Conservation (phyloP, 2,888 invertebrate genomes). For the Tromatobia lineatoria region DNA sequence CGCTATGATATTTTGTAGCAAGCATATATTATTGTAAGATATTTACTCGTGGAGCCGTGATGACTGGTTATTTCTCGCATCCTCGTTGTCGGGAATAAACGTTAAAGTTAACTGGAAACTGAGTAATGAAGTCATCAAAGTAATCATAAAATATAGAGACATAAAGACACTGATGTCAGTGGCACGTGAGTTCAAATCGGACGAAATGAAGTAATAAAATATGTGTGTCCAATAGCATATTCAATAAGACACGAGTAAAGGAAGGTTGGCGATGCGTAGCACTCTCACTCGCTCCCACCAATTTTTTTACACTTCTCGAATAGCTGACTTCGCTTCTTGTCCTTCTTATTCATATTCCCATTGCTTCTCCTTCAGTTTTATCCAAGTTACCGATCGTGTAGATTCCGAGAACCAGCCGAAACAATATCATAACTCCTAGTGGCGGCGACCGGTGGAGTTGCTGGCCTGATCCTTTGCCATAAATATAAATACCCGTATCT, state of each 20-base stretch:
- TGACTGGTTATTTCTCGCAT: slow-evolving; percentile 39
- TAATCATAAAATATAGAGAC: slow-evolving; percentile 70
- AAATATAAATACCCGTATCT: slow-evolving; percentile 81
- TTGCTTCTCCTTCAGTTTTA: slow-evolving; percentile 78
- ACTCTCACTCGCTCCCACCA: slow-evolving; percentile 60
- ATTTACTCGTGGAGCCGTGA: slow-evolving; percentile 3
- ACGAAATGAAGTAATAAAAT: slow-evolving; percentile 83
- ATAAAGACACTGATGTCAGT: slow-evolving; percentile 22
- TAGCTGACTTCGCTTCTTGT: slow-evolving; percentile 67
- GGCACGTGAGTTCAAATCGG: slow-evolving; percentile 70
- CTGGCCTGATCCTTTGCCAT: slow-evolving; percentile 79
- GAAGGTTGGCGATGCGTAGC: slow-evolving; percentile 62
- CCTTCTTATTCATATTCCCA: slow-evolving; percentile 63
- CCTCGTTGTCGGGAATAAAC: slow-evolving; percentile 48
- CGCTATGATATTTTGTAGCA: no score
- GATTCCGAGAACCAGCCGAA: slow-evolving; percentile 84
- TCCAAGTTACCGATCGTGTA: slow-evolving; percentile 85
- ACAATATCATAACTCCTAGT: slow-evolving; percentile 85
- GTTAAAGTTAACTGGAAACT: slow-evolving; percentile 63
- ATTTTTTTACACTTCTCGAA: slow-evolving; percentile 63
- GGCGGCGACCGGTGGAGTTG: slow-evolving; percentile 48
- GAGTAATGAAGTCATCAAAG: slow-evolving; percentile 74
- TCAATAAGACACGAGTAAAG: slow-evolving; percentile 64
- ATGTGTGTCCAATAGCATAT: slow-evolving; percentile 70
- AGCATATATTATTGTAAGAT: no score